These are phyloP conservation scores for Aplocera efformata DNA, from an alignment of 2,888 invertebrate genomes.

Conservation along the genomic window DNA sequence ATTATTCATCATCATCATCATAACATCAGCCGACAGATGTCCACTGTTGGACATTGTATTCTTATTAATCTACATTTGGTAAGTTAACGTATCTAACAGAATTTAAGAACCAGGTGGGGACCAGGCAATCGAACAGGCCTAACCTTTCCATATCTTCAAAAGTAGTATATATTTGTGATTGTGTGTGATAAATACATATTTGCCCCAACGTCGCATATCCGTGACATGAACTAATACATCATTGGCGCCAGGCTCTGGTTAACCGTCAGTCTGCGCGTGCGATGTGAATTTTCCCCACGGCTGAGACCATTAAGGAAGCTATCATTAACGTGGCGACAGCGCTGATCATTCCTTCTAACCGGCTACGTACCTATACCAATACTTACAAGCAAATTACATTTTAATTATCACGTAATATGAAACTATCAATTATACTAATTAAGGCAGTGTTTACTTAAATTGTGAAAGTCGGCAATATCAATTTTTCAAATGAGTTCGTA, in stretches of 20 bases:
- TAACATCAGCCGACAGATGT: no score
- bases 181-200: slow-evolving; percentile 21
- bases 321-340: slow-evolving; percentile 72
- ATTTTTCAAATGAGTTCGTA: slow-evolving; percentile 11
- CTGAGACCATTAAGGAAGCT: slow-evolving; percentile 67
- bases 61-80: no score
- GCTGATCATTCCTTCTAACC: slow-evolving; percentile 54
- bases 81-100: no score
- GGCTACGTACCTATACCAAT: slow-evolving; percentile 45
- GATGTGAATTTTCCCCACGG: slow-evolving; percentile 67
- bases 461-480: slow-evolving; percentile 10
- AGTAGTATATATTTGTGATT: slow-evolving; percentile 5
- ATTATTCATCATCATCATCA: no score
- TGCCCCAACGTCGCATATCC: slow-evolving; percentile 47
- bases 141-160: neutral
- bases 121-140: no score
- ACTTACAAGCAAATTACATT: slow-evolving; percentile 43
- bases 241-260: slow-evolving; percentile 63
- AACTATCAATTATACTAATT: slow-evolving; percentile 19
- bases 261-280: slow-evolving; percentile 68
- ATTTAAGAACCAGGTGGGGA: no score
- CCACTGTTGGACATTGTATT: no score
- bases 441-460: slow-evolving; percentile 12
- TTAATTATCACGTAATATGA: slow-evolving; percentile 41
- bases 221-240: slow-evolving; percentile 66